phyloP scores from a whole-genome alignment of 2,888 invertebrate genomes.

The Neoascia interrupta region DNA sequence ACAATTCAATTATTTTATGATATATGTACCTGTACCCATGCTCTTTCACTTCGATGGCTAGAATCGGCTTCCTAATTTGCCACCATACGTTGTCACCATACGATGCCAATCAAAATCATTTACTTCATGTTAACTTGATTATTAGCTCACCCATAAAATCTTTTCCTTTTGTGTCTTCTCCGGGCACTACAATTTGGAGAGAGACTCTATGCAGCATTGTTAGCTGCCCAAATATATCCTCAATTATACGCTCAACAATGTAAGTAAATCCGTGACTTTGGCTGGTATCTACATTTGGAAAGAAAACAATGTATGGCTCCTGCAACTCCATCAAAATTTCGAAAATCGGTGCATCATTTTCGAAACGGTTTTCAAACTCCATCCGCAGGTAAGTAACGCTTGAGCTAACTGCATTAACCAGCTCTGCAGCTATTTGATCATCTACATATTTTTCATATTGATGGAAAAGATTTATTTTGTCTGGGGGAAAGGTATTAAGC shows the following conservation, averaged over 20 bases:
- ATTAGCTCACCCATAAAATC: conserved; percentile 72
- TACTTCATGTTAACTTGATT: too few relatives aligned
- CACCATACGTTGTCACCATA: too few relatives aligned
- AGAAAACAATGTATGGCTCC: conserved; percentile 86
- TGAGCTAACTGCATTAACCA: conserved; percentile 81
- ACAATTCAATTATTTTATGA: too few relatives aligned
- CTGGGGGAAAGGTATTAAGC: conserved; percentile 71
- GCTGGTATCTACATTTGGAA: conserved; percentile 82
- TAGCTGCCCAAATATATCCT: conserved; percentile 89
- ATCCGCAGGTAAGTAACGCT: conserved; percentile 75
- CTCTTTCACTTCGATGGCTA: too few relatives aligned
- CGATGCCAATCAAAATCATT: too few relatives aligned
- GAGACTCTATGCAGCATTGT: conserved; percentile 86
- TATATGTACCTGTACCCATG: too few relatives aligned
- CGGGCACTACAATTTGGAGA: conserved; percentile 70
- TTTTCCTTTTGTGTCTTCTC: conserved; percentile 29
- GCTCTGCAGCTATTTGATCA: conserved; percentile 82
- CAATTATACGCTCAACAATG: conserved; percentile 85
- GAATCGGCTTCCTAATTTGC: too few relatives aligned
- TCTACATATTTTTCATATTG: conserved; percentile 85
- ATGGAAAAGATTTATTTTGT: conserved; percentile 72
- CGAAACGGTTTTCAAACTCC: conserved; percentile 76
- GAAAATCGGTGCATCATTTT: conserved; percentile 83
- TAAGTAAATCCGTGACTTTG: conserved; percentile 83
- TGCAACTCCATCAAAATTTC: conserved; percentile 87